These are phyloP conservation scores for Dicyrtomina minuta DNA, from an alignment of 2,888 invertebrate genomes.

Conservation along the genomic window DNA sequence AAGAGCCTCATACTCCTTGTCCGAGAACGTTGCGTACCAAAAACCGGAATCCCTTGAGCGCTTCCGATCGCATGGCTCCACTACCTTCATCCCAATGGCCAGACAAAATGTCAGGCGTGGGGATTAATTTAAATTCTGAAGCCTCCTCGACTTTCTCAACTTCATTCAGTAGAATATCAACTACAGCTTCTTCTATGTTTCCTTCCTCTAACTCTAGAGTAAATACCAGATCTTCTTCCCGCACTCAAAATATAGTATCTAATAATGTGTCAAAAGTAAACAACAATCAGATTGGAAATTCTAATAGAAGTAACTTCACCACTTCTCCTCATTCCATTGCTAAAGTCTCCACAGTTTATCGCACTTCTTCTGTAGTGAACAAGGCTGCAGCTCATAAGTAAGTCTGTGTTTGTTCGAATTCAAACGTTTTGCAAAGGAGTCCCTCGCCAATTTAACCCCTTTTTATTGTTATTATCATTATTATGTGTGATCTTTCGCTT, in stretches of 20 bases:
- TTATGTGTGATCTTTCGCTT: too few species aligned
- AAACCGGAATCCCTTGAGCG: constrained; percentile 38
- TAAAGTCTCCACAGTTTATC: constrained; percentile 48
- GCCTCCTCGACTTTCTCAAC: constrained; percentile 5
- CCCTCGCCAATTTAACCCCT: too few species aligned
- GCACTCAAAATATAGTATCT: constrained; percentile 27
- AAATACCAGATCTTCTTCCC: constrained; percentile 37
- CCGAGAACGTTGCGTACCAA: constrained; percentile 49
- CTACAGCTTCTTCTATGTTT: constrained; percentile 16
- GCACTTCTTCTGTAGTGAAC: constrained; percentile 46
- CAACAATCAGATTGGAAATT: constrained; percentile 27
- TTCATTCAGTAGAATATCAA: constrained; percentile 25
- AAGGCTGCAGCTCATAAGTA: constrained; percentile 49
- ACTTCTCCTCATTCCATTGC: constrained; percentile 39
- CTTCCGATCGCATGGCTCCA: constrained; percentile 35
- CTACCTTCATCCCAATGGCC: constrained; percentile 26
- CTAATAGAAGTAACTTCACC: constrained; percentile 17
- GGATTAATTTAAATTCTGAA: constrained; percentile 14
- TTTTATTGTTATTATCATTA: too few species aligned
- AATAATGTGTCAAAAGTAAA: constrained; percentile 31
- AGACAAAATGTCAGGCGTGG: constrained; percentile 25
- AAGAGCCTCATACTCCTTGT: constrained; percentile 46
- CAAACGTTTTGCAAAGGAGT: too few species aligned
- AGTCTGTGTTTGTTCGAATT: constrained; percentile 24
- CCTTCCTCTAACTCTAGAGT: constrained; percentile 31